Conservation (phyloP, 2,888 invertebrate genomes). For the Torymus tubicola region DNA sequence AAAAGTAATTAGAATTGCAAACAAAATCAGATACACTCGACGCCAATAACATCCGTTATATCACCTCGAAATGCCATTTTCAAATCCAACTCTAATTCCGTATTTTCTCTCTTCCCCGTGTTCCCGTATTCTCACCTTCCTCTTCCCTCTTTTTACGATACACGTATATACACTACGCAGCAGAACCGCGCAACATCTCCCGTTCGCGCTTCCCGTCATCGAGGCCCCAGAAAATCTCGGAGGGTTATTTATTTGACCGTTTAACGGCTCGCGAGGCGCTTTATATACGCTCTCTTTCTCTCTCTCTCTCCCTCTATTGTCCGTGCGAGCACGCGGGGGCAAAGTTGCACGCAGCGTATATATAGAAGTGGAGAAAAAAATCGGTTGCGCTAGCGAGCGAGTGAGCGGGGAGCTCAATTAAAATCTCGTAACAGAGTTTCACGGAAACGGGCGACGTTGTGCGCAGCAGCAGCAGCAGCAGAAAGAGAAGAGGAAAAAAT, state of each 20-base stretch:
- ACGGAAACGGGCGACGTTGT: conserved; percentile 28
- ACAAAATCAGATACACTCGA: no score
- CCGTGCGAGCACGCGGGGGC: conserved; percentile 8
- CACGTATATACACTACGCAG: no score
- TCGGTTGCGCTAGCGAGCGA: conserved; percentile 28
- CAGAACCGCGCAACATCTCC: not conserved
- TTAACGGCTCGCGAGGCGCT: conserved; percentile 60
- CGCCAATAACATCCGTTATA: no score
- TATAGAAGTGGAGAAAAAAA: conserved; percentile 29
- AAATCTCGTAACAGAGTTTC: conserved; percentile 56
- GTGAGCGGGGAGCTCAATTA: conserved; percentile 47
- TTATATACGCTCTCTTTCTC: conserved; percentile 40
- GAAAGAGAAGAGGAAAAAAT: conserved; percentile 4
- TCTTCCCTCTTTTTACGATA: no score
- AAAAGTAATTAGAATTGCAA: no score
- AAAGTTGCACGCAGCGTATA: conserved; percentile 13
- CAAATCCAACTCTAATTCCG: no score
- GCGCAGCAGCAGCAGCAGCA: not conserved
- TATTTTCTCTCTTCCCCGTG: no score
- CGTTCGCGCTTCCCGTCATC: conserved; percentile 54
- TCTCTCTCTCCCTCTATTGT: conserved; percentile 33
- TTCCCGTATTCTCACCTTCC: no score
- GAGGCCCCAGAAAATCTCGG: conserved; percentile 57
- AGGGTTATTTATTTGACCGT: conserved; percentile 64
- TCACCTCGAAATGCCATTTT: no score